Evolutionary conservation across 2,797 vertebrate species (phyloP).

Genomic region (Otolemur crassicaudatus): DNA sequence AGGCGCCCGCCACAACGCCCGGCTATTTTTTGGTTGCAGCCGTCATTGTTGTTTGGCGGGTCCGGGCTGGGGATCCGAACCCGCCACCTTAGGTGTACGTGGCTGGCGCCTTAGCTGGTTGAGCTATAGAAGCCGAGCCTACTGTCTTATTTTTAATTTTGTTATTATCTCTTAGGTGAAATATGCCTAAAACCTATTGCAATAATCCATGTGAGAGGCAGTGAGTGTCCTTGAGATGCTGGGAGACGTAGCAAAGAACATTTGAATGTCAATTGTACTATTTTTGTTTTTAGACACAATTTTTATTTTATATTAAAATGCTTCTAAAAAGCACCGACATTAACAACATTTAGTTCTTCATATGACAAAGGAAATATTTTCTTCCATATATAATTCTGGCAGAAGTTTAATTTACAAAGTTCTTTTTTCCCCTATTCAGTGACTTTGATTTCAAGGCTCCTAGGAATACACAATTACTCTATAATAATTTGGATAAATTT

Average conservation of each 20-base stretch:
- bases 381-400: background rate
- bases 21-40: too few relatives aligned
- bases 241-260: background rate
- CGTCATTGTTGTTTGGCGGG: too few relatives aligned
- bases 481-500: conserved; percentile 12
- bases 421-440: background rate
- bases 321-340: conserved; percentile 3
- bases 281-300: background rate
- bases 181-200: background rate
- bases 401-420: background rate
- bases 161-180: conserved; percentile 37
- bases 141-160: conserved; percentile 51
- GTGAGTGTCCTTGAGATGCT: background rate
- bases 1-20: too few relatives aligned
- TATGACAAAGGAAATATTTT: conserved; percentile 42
- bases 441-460: background rate
- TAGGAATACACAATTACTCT: background rate
- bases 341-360: background rate
- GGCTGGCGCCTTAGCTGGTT: too few relatives aligned
- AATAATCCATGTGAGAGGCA: background rate
- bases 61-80: too few relatives aligned
- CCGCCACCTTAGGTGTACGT: too few relatives aligned
- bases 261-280: background rate
- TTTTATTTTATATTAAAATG: conserved; percentile 10
- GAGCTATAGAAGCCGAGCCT: too few relatives aligned